Percentiles rank a stretch among this genome's conserved stretches.
phyloP scores from a whole-genome alignment of 2,888 invertebrate genomes.

The Flexamia atlantica region DNA sequence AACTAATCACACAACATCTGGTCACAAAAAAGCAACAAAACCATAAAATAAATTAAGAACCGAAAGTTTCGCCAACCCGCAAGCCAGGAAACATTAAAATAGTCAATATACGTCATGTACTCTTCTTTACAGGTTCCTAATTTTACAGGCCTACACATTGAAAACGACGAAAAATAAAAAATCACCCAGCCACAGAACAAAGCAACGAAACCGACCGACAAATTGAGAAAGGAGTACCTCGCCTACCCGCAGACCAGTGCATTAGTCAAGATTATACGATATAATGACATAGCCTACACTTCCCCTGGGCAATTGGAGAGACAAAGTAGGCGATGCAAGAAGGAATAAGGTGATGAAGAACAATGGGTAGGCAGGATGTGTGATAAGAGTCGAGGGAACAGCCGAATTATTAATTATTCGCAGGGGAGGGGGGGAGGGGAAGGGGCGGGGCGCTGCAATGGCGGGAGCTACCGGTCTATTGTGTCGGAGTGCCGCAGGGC shows the following conservation, averaged over 20 bases:
- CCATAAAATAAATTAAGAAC: no score
- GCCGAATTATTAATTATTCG: constrained; percentile 59
- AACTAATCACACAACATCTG: no score
- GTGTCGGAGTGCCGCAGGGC: constrained; percentile 23
- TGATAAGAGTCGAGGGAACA: constrained; percentile 49
- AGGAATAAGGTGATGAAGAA: constrained; percentile 54
- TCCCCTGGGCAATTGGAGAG: background rate
- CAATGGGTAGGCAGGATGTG: constrained; percentile 50
- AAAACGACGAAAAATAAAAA: no score
- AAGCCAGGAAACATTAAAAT: no score
- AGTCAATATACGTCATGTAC: no score
- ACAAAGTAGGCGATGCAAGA: constrained; percentile 38
- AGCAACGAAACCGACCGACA: no score
- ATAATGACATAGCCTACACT: constrained; percentile 18
- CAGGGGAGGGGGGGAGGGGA: background rate
- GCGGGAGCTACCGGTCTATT: constrained; percentile 45
- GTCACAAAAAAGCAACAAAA: no score
- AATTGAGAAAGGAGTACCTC: background rate
- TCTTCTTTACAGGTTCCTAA: no score
- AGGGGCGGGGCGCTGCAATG: constrained; percentile 39
- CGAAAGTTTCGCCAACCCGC: no score
- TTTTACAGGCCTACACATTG: no score
- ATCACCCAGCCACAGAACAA: no score
- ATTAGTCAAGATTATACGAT: constrained; percentile 14
- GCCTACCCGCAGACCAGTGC: constrained; percentile 3